Base-by-base conservation (phyloP, 2,113 vertebrate species). In the Chitala chitala region DNA sequence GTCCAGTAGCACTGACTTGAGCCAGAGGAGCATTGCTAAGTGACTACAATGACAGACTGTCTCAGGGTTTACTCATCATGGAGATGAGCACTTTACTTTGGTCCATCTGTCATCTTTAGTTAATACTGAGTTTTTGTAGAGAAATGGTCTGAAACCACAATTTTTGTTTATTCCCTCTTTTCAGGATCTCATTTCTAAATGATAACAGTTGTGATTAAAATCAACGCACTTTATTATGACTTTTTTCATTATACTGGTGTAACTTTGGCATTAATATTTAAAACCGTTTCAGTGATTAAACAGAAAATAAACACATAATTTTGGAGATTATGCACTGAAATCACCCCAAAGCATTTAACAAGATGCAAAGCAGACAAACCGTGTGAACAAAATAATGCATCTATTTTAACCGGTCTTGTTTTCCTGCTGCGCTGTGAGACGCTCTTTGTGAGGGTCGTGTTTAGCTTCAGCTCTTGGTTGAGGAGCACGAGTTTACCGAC, bases 91-190 rank as follows among this genome's bases (percentile, higher is more conserved):
- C n/a, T n/a, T n/a, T n/a, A n/a, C n/a, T 26, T 48, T 68, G n/a
- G 24, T 65, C 64, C 42, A 63, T 63, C 59, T 46, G 40, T 48
- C 38, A 29, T 44, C 63, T 46, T 68, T 48, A 46, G 24, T 68
- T 68, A n/a, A n/a, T n/a, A n/a, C n/a, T n/a, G n/a, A n/a, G n/a
- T 48, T 22, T 42, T 68, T 24, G 42, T 12, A 63, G 59, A 33
- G 33, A 63, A 63, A 38, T n/a, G n/a, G n/a, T n/a, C 64, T 68
- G 40, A 24, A 40, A 44, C 20, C 15, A 66, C 64, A n/a, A n/a
- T n/a, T 33, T 59, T 17, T 59, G 15, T 31, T 31, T 63, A 63
- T 36, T 38, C 17, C 59, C 6, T 20, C 38, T 7, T 33, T 63
- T 63, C 31, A 63, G 33, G 59, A n/a, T n/a, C n/a, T n/a, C n/a